Evolutionary conservation across 2,113 vertebrate genomes (phyloP).

Genomic region (Odobenus rosmarus): DNA sequence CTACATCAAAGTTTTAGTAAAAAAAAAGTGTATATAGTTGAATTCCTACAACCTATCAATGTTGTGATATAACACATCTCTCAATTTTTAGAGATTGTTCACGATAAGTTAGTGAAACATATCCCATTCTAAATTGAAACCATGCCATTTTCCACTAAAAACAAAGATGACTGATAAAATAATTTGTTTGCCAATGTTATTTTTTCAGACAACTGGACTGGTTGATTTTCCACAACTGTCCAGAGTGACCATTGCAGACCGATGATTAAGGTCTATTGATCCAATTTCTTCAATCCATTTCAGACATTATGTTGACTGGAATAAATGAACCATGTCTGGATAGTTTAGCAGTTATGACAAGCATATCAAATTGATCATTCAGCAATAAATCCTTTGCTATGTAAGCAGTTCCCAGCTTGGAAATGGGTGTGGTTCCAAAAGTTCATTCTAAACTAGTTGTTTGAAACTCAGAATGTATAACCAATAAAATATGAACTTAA

Average conservation of each 20-base stretch:
- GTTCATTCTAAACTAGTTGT: neutral
- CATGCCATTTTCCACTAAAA: conserved; percentile 13
- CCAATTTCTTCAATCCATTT: conserved; percentile 55
- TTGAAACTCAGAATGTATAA: neutral
- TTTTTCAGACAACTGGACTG: conserved; percentile 54
- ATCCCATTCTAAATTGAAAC: conserved; percentile 21
- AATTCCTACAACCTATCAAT: neutral
- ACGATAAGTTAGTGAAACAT: neutral
- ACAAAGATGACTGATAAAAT: conserved; percentile 54
- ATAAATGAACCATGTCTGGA: conserved; percentile 47
- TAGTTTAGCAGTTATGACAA: conserved; percentile 52
- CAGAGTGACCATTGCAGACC: conserved; percentile 48
- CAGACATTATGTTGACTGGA: conserved; percentile 46
- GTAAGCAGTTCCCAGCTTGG: neutral
- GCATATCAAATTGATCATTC: neutral
- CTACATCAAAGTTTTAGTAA: neutral
- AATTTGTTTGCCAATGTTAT: conserved; percentile 60
- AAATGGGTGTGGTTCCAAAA: neutral
- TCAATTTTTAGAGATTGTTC: neutral
- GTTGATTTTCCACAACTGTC: conserved; percentile 45
- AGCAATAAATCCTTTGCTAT: conserved; percentile 9
- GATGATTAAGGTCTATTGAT: conserved; percentile 63
- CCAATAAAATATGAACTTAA: neutral
- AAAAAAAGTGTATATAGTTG: neutral
- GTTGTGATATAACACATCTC: neutral